A percentile compares a stretch with the other conserved stretches of the same genome.
phyloP scores from a whole-genome alignment of 2,888 invertebrate species.

The Caenorhabditis afra region DNA sequence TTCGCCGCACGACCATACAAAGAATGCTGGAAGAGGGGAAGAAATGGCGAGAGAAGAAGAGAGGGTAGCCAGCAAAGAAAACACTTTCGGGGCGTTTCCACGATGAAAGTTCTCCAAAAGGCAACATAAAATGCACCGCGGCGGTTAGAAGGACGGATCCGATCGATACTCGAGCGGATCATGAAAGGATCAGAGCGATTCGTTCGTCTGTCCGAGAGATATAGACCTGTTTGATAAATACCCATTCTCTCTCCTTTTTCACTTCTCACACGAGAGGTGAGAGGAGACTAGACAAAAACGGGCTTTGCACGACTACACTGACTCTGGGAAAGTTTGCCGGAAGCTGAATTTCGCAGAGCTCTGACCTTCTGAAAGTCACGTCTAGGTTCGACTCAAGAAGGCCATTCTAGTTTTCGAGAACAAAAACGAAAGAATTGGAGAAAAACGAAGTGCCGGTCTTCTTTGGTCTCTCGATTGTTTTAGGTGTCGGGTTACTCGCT shows the following conservation, averaged over 20 bases:
- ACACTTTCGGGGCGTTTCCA: conserved; percentile 8
- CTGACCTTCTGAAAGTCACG: no score
- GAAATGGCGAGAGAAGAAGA: background rate
- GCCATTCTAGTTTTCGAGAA: no score
- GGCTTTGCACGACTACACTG: no score
- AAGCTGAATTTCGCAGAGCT: no score
- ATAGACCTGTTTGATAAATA: background rate
- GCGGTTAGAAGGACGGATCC: no score
- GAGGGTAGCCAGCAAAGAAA: background rate
- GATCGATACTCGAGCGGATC: background rate
- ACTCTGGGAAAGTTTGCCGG: no score
- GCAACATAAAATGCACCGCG: background rate
- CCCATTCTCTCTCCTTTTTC: background rate
- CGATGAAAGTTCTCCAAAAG: background rate
- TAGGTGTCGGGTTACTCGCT: conserved; percentile 34
- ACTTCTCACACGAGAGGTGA: no score
- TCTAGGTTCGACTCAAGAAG: no score
- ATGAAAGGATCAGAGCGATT: background rate
- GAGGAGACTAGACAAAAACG: no score
- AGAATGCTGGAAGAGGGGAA: background rate
- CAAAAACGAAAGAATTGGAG: no score
- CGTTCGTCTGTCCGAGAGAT: background rate
- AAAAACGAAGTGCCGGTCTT: background rate
- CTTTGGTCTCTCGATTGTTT: conserved; percentile 23
- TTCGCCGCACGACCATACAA: conserved; percentile 6